Conservation (phyloP, 2,797 vertebrate species). For the Clarias pachynema region DNA sequence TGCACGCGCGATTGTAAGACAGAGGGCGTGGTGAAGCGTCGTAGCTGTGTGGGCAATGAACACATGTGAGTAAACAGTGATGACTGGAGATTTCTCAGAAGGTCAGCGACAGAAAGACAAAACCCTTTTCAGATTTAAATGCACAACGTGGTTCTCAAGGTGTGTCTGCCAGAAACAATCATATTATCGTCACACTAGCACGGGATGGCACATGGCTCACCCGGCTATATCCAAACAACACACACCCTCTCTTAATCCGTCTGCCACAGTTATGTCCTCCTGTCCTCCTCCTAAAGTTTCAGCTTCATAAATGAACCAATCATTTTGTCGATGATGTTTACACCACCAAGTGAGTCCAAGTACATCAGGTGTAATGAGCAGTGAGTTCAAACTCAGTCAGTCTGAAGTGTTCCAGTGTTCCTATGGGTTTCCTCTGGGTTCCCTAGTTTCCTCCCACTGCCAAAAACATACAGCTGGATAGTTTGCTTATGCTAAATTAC, state of each 20-base stretch:
- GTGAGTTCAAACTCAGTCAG: background rate
- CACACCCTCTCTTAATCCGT: background rate
- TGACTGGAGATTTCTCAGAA: background rate
- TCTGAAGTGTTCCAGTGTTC: background rate
- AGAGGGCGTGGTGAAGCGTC: background rate
- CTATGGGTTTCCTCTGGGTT: background rate
- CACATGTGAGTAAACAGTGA: background rate
- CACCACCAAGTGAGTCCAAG: background rate
- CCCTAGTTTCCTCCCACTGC: background rate
- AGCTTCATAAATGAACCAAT: background rate
- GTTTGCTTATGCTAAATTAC: background rate
- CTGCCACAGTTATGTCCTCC: background rate
- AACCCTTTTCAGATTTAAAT: background rate
- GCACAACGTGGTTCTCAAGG: background rate
- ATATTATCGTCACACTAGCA: background rate
- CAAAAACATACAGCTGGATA: background rate
- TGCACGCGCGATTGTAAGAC: background rate
- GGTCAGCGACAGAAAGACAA: background rate
- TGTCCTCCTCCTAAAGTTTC: background rate
- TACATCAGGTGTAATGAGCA: background rate
- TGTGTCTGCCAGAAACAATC: background rate
- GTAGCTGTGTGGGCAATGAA: background rate
- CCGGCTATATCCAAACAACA: too few species aligned
- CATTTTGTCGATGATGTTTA: background rate
- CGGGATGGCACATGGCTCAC: background rate